These are phyloP conservation scores for Gordius sp. DNA, from an alignment of 2,888 invertebrate species.

Conservation along the genomic window DNA sequence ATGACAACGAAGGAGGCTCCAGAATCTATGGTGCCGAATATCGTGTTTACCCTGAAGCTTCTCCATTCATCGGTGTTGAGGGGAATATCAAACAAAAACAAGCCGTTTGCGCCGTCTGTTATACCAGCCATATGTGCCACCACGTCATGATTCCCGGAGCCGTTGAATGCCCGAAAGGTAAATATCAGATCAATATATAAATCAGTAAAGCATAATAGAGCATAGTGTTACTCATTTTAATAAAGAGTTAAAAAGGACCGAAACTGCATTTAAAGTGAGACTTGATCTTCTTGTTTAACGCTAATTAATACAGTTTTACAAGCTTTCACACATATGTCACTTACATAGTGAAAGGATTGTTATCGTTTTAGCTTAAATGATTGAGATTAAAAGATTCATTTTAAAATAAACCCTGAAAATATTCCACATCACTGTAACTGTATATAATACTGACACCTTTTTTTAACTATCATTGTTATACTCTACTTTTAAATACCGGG, in stretches of 20 bases:
- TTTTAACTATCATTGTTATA: not conserved
- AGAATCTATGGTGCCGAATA: conserved; percentile 15
- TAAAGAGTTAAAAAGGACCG: no score
- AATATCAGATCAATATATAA: not conserved
- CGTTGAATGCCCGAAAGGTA: conserved; percentile 11
- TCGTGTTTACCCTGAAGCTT: conserved; percentile 10
- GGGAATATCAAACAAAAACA: conserved; percentile 16
- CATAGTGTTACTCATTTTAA: no score
- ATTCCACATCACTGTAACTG: not conserved
- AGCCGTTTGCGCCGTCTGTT: conserved; percentile 14
- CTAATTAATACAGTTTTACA: no score
- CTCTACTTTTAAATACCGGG: not conserved
- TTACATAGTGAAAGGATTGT: no score
- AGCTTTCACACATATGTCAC: no score
- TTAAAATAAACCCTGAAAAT: not conserved
- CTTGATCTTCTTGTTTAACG: no score
- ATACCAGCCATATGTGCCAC: conserved; percentile 10
- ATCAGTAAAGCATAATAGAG: no score
- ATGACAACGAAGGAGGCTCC: conserved; percentile 7
- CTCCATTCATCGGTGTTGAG: conserved; percentile 7
- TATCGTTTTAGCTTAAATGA: no score
- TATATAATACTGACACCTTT: not conserved
- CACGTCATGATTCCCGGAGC: conserved; percentile 16
- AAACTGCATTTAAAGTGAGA: no score
- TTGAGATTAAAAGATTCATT: no score